Percentiles rank a stretch among this genome's conserved stretches.
These are phyloP conservation scores for Phragmatobia fuliginosa DNA, from an alignment of 2,888 invertebrate species.

Conservation along the genomic window DNA sequence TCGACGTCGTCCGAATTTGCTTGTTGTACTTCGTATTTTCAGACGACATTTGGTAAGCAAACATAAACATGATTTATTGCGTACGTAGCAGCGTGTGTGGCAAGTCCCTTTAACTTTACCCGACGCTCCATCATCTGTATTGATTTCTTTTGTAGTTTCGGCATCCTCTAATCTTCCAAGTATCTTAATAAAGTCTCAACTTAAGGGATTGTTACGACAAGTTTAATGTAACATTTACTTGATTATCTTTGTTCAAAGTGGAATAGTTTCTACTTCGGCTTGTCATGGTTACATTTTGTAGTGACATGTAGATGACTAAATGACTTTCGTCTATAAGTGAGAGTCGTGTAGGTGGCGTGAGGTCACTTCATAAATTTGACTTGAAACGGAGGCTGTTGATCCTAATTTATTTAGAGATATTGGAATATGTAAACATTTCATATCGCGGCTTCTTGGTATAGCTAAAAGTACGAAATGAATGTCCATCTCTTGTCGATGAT, in stretches of 20 bases:
- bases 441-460: not conserved
- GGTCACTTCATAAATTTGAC: not conserved
- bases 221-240: constrained; percentile 5
- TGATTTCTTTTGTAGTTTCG: constrained; percentile 52
- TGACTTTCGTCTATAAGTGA: not conserved
- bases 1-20: constrained; percentile 65
- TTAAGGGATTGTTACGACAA: constrained; percentile 19
- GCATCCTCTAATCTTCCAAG: constrained; percentile 30
- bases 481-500: not conserved
- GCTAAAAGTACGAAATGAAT: not conserved
- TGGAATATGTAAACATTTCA: not conserved
- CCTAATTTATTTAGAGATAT: not conserved
- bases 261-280: not conserved
- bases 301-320: not conserved
- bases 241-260: not conserved
- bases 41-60: constrained; percentile 79
- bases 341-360: not conserved
- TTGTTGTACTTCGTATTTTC: constrained; percentile 68
- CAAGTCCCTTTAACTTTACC: constrained; percentile 57
- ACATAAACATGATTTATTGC: constrained; percentile 80
- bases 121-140: constrained; percentile 59
- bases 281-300: not conserved
- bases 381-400: not conserved
- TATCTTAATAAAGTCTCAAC: constrained; percentile 25
- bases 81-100: constrained; percentile 74